Percentiles rank a stretch among this genome's conserved stretches.
Evolutionary conservation across 1,140 invertebrate species (phyloP).

Genomic region (Orchestia grillus): DNA sequence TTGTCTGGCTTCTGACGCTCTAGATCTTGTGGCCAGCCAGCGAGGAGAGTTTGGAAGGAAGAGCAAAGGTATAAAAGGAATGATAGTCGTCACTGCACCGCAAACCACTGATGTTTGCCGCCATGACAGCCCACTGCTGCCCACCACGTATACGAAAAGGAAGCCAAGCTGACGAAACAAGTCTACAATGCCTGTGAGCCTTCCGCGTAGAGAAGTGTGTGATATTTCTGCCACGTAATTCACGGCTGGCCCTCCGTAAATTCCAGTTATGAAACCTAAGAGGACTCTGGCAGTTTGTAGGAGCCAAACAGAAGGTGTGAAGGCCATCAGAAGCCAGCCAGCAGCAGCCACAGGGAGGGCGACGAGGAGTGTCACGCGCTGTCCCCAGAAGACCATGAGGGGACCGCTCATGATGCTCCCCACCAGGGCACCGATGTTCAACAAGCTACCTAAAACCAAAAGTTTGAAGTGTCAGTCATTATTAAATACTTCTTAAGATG

Average conservation of each 20-base stretch:
- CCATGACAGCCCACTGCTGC: conserved; percentile 63
- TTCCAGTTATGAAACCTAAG: conserved; percentile 57
- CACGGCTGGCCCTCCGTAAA: conserved; percentile 56
- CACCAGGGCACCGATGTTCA: conserved; percentile 62
- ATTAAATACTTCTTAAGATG: too few relatives aligned
- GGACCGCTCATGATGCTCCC: conserved; percentile 62
- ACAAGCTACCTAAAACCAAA: conserved; percentile 59
- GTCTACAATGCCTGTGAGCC: conserved; percentile 60
- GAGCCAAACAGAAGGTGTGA: conserved; percentile 62
- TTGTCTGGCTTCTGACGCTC: conserved; percentile 60
- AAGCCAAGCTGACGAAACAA: conserved; percentile 61
- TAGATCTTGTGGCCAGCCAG: conserved; percentile 61
- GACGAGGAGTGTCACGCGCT: conserved; percentile 60
- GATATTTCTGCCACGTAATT: conserved; percentile 64
- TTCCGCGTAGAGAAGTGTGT: conserved; percentile 58
- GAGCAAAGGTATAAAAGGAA: conserved; percentile 61
- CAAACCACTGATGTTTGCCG: conserved; percentile 60
- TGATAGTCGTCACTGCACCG: conserved; percentile 58
- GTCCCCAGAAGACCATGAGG: conserved; percentile 58
- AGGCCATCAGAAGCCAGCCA: conserved; percentile 60
- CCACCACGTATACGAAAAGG: conserved; percentile 63
- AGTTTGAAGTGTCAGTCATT: neutral
- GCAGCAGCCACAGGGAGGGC: conserved; percentile 57
- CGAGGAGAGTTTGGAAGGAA: conserved; percentile 66
- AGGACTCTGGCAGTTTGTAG: conserved; percentile 51